phyloP scores from a whole-genome alignment of 2,888 invertebrate species.

The Rhabditophanes sp. region DNA sequence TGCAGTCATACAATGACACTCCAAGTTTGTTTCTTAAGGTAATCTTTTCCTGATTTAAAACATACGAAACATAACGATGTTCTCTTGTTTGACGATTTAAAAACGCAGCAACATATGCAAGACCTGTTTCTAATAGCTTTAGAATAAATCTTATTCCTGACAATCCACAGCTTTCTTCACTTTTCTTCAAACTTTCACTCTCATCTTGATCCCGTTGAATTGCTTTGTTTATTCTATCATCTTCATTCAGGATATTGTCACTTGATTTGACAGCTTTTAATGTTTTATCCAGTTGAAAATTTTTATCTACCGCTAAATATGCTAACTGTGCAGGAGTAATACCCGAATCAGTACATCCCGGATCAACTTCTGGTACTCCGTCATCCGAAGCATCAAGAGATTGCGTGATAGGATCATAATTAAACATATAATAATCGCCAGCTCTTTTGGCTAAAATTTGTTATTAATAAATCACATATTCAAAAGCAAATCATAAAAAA shows the following conservation, averaged over 20 bases:
- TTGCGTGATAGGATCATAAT: conserved; percentile 53
- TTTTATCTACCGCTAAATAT: conserved; percentile 12
- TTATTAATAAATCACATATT: conserved; percentile 3
- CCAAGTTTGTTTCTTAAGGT: neutral
- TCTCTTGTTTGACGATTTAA: conserved; percentile 70
- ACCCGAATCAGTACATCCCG: conserved; percentile 27
- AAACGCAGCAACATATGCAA: conserved; percentile 16
- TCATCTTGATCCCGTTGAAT: conserved; percentile 5
- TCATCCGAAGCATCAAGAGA: conserved; percentile 29
- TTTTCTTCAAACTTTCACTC: neutral
- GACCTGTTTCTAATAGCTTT: conserved; percentile 11
- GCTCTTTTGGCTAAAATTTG: conserved; percentile 71
- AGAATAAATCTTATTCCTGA: conserved; percentile 8
- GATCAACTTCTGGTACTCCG: conserved; percentile 37
- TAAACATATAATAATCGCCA: conserved; percentile 98
- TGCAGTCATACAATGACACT: conserved; percentile 13
- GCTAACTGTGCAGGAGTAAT: conserved; percentile 36
- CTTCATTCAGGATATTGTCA: conserved; percentile 28
- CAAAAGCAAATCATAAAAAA: too few relatives aligned
- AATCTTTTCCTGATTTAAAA: conserved; percentile 66
- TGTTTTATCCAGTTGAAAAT: conserved; percentile 29
- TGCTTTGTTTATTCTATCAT: conserved; percentile 21
- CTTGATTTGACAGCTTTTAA: conserved; percentile 28
- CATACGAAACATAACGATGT: conserved; percentile 79
- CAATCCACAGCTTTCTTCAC: conserved; percentile 3